These are phyloP conservation scores for Diorhabda sublineata DNA, from an alignment of 1,140 invertebrate species.

Conservation along the genomic window DNA sequence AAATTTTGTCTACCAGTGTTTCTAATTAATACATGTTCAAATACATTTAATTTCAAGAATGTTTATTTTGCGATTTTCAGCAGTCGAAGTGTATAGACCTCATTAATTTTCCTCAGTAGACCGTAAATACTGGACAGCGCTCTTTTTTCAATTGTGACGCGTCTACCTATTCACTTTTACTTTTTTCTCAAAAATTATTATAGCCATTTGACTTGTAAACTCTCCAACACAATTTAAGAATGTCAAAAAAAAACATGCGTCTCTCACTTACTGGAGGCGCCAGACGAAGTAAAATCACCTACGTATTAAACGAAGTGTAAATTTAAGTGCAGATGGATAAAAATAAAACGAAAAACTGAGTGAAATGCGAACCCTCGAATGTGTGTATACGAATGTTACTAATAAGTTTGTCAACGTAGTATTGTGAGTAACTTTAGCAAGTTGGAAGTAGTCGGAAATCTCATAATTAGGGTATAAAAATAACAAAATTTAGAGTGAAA, in stretches of 20 bases:
- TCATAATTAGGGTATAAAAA: too few species aligned
- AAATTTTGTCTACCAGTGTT: too few species aligned
- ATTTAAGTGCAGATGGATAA: not conserved
- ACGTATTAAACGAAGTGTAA: not conserved
- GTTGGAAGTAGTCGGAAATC: too few species aligned
- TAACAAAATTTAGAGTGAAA: too few species aligned
- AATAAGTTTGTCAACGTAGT: not conserved
- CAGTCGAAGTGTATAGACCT: too few species aligned
- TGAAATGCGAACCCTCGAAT: not conserved
- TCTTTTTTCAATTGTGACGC: not conserved
- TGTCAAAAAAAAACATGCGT: not conserved
- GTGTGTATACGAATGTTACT: not conserved
- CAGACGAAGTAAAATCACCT: not conserved
- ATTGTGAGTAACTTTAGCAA: too few species aligned
- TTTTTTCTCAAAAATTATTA: not conserved
- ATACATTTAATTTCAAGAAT: slow-evolving; percentile 3
- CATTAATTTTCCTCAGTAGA: not conserved
- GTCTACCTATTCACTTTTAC: not conserved
- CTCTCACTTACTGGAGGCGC: slow-evolving; percentile 1
- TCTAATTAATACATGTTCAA: too few species aligned
- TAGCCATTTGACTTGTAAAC: not conserved
- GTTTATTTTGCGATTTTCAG: slow-evolving; percentile 11
- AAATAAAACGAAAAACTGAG: not conserved
- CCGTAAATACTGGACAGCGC: not conserved
- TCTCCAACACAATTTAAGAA: not conserved